Conservation (phyloP, 1,140 invertebrate species). For the Bathynomus jamesi region DNA sequence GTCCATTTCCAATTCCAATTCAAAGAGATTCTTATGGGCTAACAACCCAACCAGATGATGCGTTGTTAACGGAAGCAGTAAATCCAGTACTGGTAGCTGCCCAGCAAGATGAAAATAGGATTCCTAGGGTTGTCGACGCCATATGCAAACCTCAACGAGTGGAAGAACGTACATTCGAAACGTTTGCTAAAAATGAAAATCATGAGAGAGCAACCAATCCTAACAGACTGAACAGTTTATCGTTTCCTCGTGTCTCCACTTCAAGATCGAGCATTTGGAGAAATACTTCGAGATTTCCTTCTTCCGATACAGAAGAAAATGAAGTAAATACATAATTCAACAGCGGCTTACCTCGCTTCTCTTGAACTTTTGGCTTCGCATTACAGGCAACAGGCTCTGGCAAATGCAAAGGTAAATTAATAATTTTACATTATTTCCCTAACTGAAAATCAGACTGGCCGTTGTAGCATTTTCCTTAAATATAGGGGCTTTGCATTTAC, state of each 20-base stretch:
- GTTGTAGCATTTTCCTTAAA: no score
- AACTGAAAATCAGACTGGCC: no score
- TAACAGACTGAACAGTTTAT: background rate
- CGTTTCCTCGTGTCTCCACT: background rate
- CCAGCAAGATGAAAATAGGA: background rate
- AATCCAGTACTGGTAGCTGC: slow-evolving; percentile 13
- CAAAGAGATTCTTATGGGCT: no score
- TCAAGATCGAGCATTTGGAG: no score
- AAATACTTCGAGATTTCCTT: no score
- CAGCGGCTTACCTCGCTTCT: slow-evolving; percentile 29
- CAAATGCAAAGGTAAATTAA: slow-evolving; percentile 30
- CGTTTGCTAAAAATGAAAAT: no score
- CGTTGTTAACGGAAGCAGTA: slow-evolving; percentile 30
- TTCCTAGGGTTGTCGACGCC: background rate
- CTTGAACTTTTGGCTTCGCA: slow-evolving; percentile 33
- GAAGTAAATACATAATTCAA: no score
- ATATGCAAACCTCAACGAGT: background rate
- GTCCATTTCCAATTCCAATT: no score
- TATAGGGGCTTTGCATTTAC: no score
- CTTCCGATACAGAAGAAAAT: no score
- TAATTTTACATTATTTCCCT: background rate
- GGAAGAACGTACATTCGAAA: no score
- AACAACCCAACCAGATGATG: background rate
- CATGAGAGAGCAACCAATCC: no score
- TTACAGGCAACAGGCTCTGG: slow-evolving; percentile 31